phyloP scores from a whole-genome alignment of 2,888 invertebrate genomes.

The Lepas anatifera region DNA sequence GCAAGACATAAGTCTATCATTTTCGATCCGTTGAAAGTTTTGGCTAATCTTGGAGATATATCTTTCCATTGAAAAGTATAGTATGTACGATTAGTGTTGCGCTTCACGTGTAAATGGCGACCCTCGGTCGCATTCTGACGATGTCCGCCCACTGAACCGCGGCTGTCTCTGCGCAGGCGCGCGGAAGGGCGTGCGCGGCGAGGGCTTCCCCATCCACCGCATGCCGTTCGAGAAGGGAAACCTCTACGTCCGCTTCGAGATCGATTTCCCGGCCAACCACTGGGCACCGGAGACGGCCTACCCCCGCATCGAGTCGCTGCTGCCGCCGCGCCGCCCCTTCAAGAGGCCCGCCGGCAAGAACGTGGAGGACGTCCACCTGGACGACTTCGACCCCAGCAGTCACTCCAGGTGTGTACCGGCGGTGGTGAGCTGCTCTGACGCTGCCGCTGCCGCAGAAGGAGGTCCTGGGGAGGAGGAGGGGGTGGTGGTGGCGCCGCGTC shows the following conservation, averaged over 20 bases:
- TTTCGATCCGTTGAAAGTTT: too few relatives aligned
- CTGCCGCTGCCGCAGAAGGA: not conserved
- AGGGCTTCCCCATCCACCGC: constrained; percentile 81
- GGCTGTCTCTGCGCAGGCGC: not conserved
- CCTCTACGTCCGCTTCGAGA: constrained; percentile 71
- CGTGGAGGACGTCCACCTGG: constrained; percentile 10
- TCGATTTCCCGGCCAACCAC: constrained; percentile 62
- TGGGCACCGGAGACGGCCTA: constrained; percentile 10
- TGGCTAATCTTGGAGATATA: too few relatives aligned
- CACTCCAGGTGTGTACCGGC: not conserved
- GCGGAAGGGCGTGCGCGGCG: constrained; percentile 50
- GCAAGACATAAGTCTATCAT: too few relatives aligned
- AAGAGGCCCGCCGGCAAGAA: not conserved
- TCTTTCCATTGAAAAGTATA: too few relatives aligned
- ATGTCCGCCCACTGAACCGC: too few relatives aligned
- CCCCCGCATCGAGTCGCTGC: not conserved
- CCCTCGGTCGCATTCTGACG: too few relatives aligned
- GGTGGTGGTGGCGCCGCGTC: too few relatives aligned
- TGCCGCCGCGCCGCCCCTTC: not conserved
- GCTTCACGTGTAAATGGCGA: too few relatives aligned
- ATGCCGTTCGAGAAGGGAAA: constrained; percentile 78
- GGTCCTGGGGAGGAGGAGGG: not conserved
- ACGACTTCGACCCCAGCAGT: not conserved
- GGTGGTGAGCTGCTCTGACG: too few relatives aligned
- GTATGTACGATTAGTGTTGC: too few relatives aligned